Evolutionary conservation across 2,797 vertebrate species (phyloP).

Genomic region (Vespertilio murinus): DNA sequence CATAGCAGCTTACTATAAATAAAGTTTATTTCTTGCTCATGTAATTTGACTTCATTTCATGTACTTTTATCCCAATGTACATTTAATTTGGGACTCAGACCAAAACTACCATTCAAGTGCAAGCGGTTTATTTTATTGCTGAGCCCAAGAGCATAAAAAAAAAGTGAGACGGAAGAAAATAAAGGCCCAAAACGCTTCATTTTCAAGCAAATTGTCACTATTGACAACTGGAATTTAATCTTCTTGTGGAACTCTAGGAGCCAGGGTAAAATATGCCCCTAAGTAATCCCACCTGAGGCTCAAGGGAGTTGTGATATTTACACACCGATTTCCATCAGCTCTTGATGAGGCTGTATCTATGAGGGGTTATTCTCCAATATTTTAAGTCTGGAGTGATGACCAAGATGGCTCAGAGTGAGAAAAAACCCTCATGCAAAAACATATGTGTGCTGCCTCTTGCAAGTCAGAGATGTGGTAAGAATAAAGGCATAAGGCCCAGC

Average conservation of each 20-base stretch:
- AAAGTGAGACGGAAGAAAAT: neutral
- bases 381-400: neutral
- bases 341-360: neutral
- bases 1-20: neutral
- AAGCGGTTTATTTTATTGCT: conserved; percentile 6
- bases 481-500: too few relatives aligned
- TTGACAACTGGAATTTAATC: neutral
- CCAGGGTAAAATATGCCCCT: neutral
- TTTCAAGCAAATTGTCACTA: neutral
- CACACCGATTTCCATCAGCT: neutral
- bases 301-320: neutral
- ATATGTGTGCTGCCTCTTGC: neutral
- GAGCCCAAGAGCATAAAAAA: neutral
- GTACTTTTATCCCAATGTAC: conserved; percentile 22
- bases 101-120: conserved; percentile 10
- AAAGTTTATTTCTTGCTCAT: conserved; percentile 12
- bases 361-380: neutral
- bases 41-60: conserved; percentile 48
- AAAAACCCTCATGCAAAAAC: neutral
- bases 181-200: neutral
- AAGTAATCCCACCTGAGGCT: neutral
- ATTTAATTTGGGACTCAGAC: conserved; percentile 14
- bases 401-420: neutral
- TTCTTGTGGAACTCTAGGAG: neutral
- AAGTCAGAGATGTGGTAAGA: neutral